phyloP scores from a whole-genome alignment of 1,140 invertebrate genomes.

The Notospermus geniculatus region DNA sequence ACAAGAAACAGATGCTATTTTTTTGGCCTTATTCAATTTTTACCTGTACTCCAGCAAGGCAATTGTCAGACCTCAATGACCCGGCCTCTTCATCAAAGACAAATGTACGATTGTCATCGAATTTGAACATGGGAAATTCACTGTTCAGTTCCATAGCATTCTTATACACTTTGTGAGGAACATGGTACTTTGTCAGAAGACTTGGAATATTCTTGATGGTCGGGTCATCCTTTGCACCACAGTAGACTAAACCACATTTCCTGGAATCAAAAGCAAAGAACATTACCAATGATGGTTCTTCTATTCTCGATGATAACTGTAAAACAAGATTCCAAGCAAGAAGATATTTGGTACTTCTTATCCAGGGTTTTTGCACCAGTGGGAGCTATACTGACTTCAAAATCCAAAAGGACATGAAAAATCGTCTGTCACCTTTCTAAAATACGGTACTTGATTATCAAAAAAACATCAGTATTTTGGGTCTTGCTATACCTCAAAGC shows the following conservation, averaged over 20 bases:
- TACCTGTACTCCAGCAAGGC: conserved; percentile 46
- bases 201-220: background rate
- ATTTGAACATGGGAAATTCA: conserved; percentile 37
- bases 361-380: background rate
- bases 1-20: too few relatives aligned
- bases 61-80: conserved; percentile 42
- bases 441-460: too few relatives aligned
- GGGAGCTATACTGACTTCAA: too few relatives aligned
- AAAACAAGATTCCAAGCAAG: background rate
- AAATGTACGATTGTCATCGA: conserved; percentile 23
- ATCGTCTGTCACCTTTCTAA: too few relatives aligned
- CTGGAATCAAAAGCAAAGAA: conserved; percentile 1
- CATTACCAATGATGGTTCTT: background rate
- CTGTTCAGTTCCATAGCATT: conserved; percentile 13
- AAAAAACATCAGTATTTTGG: too few relatives aligned
- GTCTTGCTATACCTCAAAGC: too few relatives aligned
- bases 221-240: too few relatives aligned
- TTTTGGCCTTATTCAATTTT: too few relatives aligned
- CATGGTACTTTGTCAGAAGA: background rate
- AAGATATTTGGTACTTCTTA: background rate
- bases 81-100: conserved; percentile 44
- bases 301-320: background rate
- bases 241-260: background rate
- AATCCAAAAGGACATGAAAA: too few relatives aligned
- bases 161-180: background rate